Percentiles rank a stretch among this genome's conserved stretches.
Conservation (phyloP, 2,888 invertebrate species). For the Hypsopygia costalis region DNA sequence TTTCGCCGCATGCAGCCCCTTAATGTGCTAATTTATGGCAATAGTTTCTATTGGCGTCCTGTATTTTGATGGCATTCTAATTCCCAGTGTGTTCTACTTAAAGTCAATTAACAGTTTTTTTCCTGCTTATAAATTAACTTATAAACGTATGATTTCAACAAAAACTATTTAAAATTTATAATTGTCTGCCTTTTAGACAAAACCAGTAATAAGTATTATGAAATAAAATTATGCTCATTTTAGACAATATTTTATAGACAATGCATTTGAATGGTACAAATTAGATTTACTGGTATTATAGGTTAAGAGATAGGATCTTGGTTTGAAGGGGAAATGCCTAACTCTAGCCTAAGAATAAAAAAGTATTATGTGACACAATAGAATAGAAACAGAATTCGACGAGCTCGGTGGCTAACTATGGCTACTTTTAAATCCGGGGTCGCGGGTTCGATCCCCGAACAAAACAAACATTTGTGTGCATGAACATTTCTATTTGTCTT, state of each 20-base stretch:
- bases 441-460: too few species aligned
- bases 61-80: constrained; percentile 12
- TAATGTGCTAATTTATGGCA: constrained; percentile 64
- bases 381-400: too few species aligned
- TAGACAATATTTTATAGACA: constrained; percentile 56
- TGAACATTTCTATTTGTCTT: too few species aligned
- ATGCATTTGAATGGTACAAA: constrained; percentile 68
- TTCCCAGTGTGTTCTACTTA: constrained; percentile 23
- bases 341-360: constrained; percentile 20
- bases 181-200: not conserved
- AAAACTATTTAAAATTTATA: not conserved
- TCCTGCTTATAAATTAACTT: constrained; percentile 1
- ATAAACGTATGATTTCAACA: not conserved
- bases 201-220: constrained; percentile 1
- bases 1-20: too few species aligned
- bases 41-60: constrained; percentile 28
- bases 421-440: too few species aligned
- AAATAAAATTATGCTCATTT: constrained; percentile 44
- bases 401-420: too few species aligned
- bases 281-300: constrained; percentile 44
- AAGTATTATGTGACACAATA: too few species aligned
- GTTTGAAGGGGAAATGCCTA: constrained; percentile 21
- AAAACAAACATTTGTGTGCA: too few species aligned
- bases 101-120: constrained; percentile 29
- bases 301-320: constrained; percentile 18